A percentile compares a stretch with the other conserved stretches of the same genome.
phyloP scores from a whole-genome alignment of 2,113 vertebrate species.

The Cromileptes altivelis region DNA sequence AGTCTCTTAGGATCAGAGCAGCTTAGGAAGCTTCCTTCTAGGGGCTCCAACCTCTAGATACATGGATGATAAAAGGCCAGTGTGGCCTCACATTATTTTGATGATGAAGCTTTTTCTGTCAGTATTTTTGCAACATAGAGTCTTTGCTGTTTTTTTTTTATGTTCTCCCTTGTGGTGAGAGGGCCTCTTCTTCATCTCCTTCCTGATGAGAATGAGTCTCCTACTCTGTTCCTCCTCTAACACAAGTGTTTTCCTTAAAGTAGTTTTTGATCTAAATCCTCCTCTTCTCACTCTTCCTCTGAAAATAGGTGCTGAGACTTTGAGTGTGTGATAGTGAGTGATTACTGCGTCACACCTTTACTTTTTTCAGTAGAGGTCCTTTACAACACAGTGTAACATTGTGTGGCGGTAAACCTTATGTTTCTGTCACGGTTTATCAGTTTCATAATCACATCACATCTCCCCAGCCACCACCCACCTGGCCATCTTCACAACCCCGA shows the following conservation, averaged over 20 bases:
- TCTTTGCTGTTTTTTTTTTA: background rate
- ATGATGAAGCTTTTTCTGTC: background rate
- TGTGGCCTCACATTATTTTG: background rate
- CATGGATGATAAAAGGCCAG: background rate
- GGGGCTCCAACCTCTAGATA: no score
- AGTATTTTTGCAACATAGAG: background rate
- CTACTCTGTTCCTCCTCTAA: background rate
- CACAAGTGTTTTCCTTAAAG: background rate
- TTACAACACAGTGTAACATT: background rate
- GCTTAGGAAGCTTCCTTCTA: no score
- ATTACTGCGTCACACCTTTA: background rate
- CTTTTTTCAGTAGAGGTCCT: background rate
- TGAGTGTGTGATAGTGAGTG: background rate
- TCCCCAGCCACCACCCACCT: constrained; percentile 38
- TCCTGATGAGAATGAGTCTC: background rate
- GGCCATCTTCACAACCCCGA: constrained; percentile 11
- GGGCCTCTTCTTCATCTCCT: background rate
- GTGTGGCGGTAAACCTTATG: constrained; percentile 18
- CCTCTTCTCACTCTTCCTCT: background rate
- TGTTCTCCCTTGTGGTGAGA: constrained; percentile 1
- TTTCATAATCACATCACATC: constrained; percentile 48
- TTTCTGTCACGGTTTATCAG: constrained; percentile 44
- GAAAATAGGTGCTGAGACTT: constrained; percentile 1
- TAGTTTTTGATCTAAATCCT: constrained; percentile 2
- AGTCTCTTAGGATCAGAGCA: no score